Conservation (phyloP, 2,797 vertebrate species). For the Petrocephalus sullivani region DNA sequence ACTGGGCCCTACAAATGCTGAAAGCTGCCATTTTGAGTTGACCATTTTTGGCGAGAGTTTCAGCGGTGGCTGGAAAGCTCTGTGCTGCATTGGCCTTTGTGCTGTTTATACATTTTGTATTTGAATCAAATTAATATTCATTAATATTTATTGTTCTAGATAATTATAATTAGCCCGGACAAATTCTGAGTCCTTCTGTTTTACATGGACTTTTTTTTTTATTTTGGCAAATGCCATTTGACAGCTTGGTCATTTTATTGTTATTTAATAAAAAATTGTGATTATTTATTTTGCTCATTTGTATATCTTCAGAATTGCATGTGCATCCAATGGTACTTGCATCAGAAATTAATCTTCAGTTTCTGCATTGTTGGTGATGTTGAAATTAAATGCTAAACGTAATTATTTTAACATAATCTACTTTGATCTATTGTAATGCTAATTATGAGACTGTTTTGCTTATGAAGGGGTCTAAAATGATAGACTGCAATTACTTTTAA, state of each 20-base stretch:
- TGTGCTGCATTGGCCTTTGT: neutral
- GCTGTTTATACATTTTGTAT: neutral
- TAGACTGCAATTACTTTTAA: conserved; percentile 13
- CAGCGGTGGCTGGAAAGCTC: neutral
- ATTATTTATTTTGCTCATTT: neutral
- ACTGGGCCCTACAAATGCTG: neutral
- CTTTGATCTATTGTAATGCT: conserved; percentile 23
- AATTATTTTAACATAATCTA: neutral
- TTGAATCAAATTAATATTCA: neutral
- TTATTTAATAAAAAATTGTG: neutral
- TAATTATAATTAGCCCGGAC: neutral
- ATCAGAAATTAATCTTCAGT: neutral
- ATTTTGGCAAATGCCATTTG: neutral
- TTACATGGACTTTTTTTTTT: neutral
- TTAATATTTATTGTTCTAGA: neutral
- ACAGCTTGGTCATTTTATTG: neutral
- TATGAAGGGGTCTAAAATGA: conserved; percentile 18
- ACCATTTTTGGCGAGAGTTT: neutral
- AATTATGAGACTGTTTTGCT: neutral
- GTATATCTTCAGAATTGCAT: neutral
- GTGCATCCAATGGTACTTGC: neutral
- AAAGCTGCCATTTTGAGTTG: neutral
- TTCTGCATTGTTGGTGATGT: neutral
- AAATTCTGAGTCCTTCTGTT: neutral
- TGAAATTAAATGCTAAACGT: neutral